phyloP scores from a whole-genome alignment of 2,113 vertebrate species.

The rat (Rattus norvegicus) region DNA sequence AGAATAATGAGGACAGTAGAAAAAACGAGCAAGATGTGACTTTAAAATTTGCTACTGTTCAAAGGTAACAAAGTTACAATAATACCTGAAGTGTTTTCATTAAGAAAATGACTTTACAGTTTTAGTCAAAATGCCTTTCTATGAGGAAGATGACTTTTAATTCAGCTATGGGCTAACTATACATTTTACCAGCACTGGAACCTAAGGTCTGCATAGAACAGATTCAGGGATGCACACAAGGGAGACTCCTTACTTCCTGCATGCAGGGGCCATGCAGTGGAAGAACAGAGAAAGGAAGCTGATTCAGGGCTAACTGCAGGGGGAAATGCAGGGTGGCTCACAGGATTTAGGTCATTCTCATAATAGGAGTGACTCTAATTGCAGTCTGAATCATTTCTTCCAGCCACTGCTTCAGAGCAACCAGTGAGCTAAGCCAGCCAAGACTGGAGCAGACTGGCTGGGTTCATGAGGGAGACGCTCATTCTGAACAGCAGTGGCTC shows the following conservation, averaged over 20 bases:
- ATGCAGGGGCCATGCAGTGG: not conserved
- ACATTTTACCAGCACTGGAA: not conserved
- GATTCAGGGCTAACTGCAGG: not conserved
- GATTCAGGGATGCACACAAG: conserved; percentile 17
- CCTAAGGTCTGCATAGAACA: conserved; percentile 34
- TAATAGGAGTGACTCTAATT: conserved; percentile 59
- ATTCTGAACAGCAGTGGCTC: conserved; percentile 59
- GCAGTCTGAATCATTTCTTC: conserved; percentile 67
- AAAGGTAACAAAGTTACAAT: not conserved
- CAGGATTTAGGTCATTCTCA: conserved; percentile 60
- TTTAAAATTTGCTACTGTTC: conserved; percentile 13
- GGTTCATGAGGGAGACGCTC: conserved; percentile 57
- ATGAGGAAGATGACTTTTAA: not conserved
- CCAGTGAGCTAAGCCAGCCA: conserved; percentile 30
- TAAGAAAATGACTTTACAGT: conserved; percentile 34
- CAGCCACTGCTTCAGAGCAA: conserved; percentile 54
- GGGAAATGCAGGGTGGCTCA: not conserved
- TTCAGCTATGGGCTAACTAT: not conserved
- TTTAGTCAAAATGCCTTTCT: not conserved
- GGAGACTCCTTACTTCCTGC: not conserved
- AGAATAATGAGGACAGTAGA: not conserved
- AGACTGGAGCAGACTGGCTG: conserved; percentile 63
- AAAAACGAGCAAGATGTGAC: not conserved
- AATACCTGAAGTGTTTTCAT: not conserved
- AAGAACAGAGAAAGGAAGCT: not conserved